Conservation (phyloP, 2,797 vertebrate genomes). For the Phylloscopus collybita region DNA sequence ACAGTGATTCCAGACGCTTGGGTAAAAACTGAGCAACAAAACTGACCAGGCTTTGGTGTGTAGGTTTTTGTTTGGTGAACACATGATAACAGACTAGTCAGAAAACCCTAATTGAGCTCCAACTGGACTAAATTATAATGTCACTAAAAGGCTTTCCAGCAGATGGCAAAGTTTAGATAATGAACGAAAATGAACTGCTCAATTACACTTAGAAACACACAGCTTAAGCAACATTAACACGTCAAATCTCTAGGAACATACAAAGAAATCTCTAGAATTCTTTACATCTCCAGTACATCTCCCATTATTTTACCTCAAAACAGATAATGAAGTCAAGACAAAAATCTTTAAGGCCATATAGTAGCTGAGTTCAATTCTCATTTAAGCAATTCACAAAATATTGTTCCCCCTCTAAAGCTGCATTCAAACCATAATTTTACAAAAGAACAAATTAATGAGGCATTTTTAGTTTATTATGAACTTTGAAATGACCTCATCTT, state of each 20-base stretch:
- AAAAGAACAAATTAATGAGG: not conserved
- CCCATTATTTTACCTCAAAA: not conserved
- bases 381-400: not conserved
- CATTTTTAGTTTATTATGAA: not conserved
- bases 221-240: not conserved
- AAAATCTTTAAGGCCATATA: not conserved
- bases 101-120: slow-evolving; percentile 16
- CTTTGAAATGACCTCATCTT: not conserved
- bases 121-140: slow-evolving; percentile 36
- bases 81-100: not conserved
- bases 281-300: not conserved
- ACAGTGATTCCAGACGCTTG: not conserved
- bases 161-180: slow-evolving; percentile 68
- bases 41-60: not conserved
- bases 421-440: not conserved
- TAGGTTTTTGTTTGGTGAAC: slow-evolving; percentile 21
- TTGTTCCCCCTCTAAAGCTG: not conserved
- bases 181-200: slow-evolving; percentile 38
- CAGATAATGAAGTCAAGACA: not conserved
- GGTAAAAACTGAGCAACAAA: not conserved
- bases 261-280: not conserved
- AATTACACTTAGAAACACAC: not conserved
- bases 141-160: slow-evolving; percentile 54
- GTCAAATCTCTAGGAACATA: not conserved
- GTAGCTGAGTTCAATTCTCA: not conserved